Conservation (phyloP, 1,140 invertebrate species). For the Hyposmocoma kahamanoa region DNA sequence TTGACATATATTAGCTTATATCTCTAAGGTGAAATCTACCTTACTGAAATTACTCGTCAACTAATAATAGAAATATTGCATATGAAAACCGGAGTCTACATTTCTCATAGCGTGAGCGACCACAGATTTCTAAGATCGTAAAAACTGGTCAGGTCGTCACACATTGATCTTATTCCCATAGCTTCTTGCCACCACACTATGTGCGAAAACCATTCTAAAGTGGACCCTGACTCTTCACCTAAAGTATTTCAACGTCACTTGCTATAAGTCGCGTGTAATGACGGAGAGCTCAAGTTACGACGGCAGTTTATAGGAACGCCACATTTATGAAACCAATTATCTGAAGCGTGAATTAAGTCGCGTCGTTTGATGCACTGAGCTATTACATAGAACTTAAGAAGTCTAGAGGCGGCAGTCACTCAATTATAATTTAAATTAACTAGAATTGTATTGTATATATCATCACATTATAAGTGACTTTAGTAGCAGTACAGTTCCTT, state of each 20-base stretch:
- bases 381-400: slow-evolving; percentile 16
- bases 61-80: no score
- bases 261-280: background rate
- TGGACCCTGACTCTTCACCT: slow-evolving; percentile 8
- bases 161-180: slow-evolving; percentile 27
- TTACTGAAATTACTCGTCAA: no score
- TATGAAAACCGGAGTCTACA: background rate
- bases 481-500: no score
- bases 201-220: slow-evolving; percentile 10
- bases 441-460: no score
- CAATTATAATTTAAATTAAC: no score
- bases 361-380: slow-evolving; percentile 10
- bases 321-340: slow-evolving; percentile 35
- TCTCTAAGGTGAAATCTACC: no score
- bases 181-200: slow-evolving; percentile 10
- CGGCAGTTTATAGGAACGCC: slow-evolving; percentile 13
- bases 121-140: slow-evolving; percentile 20
- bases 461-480: no score
- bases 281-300: slow-evolving; percentile 10
- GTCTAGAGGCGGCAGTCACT: slow-evolving; percentile 12
- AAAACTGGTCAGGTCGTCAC: slow-evolving; percentile 19
- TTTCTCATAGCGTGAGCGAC: slow-evolving; percentile 4
- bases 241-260: background rate
- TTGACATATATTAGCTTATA: no score
- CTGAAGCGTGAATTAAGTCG: slow-evolving; percentile 32